Evolutionary conservation across 2,888 invertebrate genomes (phyloP), one percentile per base, ranked within the genome.

Genomic region (Phyllotreta cruciferae): DNA sequence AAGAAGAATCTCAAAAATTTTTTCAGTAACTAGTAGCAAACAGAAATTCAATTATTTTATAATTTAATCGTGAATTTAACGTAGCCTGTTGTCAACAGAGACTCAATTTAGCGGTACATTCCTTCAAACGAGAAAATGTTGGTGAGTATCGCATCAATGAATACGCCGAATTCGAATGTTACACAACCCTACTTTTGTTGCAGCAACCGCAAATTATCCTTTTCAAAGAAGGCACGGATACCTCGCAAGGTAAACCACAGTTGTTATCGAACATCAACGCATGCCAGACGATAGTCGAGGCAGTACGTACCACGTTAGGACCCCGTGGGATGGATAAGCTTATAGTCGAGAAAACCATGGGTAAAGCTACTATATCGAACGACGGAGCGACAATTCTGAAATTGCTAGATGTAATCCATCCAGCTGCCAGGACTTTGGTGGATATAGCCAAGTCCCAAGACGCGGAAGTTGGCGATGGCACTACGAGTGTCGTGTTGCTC

Each of bases 361-460:
- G 96, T 62, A 95, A 93, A 79, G 92, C 97, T 0, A 97, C 97
- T 1, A 98, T 99, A 72, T 98, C 98, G 1, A 99, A 99, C 79
- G 99, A 99, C 83, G 99, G 99, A 9, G 99, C 99, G 5, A 99
- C 99, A 0, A 98, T 99, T 67, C 89, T 99, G 88, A 98, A 98
- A 83, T 86, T 97, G n/a, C 79, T 99, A 73, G 98, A 99, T 77
- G 92, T 99, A 75, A 90, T 99, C 14, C 99, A 99, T 82, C 99
- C 99, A 0, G 99, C 99, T 14, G 99, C 98, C 0, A 96, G 94
- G 81, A 97, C 96, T 0, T 82, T 99, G 69, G 98, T 99, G 2
- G 99, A 99, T 78, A 99, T 99, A 72, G 99, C 99, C 14, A 97
- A 96, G 80, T 98, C 98, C 42, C 99, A 99, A 81, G 98, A 98